These are phyloP conservation scores for Aphyosemion australe DNA, from an alignment of 2,113 vertebrate species.

Conservation along the genomic window DNA sequence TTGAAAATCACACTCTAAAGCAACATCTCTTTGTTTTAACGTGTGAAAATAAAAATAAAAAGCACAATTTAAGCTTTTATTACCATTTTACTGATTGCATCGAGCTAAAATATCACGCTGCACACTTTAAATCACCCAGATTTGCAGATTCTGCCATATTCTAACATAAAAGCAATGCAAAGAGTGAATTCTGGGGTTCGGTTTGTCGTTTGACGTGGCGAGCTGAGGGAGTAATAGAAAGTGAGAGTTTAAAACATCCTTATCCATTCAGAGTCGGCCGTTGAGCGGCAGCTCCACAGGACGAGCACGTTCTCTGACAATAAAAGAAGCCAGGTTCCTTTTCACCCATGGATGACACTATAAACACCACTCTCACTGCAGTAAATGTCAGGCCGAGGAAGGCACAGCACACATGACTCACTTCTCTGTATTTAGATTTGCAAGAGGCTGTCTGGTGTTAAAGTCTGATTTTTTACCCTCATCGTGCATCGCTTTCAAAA, in stretches of 20 bases:
- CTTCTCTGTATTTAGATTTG: constrained; percentile 77
- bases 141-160: too few relatives aligned
- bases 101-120: too few relatives aligned
- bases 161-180: too few relatives aligned
- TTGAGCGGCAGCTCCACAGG: constrained; percentile 2
- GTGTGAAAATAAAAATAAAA: too few relatives aligned
- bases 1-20: neutral
- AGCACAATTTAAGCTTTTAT: too few relatives aligned
- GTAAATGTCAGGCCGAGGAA: constrained; percentile 87
- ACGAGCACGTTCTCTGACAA: constrained; percentile 43
- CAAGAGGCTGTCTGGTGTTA: constrained; percentile 73
- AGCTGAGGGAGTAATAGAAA: too few relatives aligned
- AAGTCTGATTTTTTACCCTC: neutral
- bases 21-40: neutral
- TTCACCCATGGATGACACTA: constrained; percentile 67
- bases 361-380: constrained; percentile 76
- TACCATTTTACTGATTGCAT: too few relatives aligned
- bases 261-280: too few relatives aligned
- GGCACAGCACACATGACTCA: constrained; percentile 80
- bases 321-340: constrained; percentile 82
- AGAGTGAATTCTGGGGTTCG: too few relatives aligned
- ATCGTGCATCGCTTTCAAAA: neutral
- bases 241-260: too few relatives aligned
- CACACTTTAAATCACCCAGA: too few relatives aligned
- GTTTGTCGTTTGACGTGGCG: too few relatives aligned